Conservation (phyloP, 2,888 invertebrate species). For the Lithodes maja region DNA sequence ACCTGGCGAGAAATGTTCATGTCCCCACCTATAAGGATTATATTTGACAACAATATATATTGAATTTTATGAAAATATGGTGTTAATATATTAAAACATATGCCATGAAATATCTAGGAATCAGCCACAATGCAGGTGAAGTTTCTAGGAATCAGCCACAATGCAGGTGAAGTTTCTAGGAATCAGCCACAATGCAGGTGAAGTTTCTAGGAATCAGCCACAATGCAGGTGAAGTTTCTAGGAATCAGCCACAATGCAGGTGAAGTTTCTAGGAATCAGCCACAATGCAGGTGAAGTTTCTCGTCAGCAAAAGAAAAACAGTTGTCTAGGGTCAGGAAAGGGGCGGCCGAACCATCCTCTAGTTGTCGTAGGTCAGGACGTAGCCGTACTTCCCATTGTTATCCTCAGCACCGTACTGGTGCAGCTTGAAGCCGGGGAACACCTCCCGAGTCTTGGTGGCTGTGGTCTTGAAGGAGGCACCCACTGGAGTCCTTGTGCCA, state of each 20-base stretch:
- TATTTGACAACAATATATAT: no score
- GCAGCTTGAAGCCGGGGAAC: constrained; percentile 39
- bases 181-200: no score
- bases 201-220: no score
- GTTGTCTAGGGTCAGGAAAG: not conserved
- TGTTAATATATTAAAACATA: no score
- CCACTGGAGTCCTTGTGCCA: not conserved
- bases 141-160: not conserved
- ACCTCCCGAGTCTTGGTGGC: not conserved
- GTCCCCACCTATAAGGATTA: no score
- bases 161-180: not conserved
- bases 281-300: not conserved
- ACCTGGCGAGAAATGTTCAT: no score
- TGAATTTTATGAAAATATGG: no score
- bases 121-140: not conserved
- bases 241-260: no score
- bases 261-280: not conserved
- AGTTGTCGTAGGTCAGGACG: constrained; percentile 37
- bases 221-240: no score
- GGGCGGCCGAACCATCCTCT: not conserved
- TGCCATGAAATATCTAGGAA: no score
- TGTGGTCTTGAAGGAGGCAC: constrained; percentile 13
- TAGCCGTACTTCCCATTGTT: constrained; percentile 38
- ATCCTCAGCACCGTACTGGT: constrained; percentile 45
- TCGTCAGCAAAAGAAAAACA: not conserved